phyloP scores from a whole-genome alignment of 2,888 invertebrate genomes.

The Sthenelais limicola region DNA sequence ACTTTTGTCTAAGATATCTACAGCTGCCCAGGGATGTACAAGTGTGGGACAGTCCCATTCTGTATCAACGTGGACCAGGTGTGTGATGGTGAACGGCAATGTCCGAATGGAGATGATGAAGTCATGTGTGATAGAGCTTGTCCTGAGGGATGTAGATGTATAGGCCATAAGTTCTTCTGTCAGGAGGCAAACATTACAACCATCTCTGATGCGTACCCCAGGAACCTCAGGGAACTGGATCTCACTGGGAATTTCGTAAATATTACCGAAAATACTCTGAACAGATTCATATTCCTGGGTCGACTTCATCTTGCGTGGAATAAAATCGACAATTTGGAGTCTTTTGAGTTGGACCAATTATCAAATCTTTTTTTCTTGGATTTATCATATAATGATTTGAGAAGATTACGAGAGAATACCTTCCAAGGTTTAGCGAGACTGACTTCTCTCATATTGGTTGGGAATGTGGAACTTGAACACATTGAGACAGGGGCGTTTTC shows the following conservation, averaged over 20 bases:
- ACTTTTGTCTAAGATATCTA: too few species aligned
- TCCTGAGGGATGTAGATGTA: conserved; percentile 19
- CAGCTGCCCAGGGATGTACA: conserved; percentile 36
- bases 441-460: background rate
- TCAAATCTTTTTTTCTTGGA: conserved; percentile 24
- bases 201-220: background rate
- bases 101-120: conserved; percentile 39
- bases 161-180: conserved; percentile 9
- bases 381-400: conserved; percentile 12
- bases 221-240: conserved; percentile 2
- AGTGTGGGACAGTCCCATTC: background rate
- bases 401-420: background rate
- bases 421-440: conserved; percentile 19
- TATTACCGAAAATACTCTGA: background rate
- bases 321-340: background rate
- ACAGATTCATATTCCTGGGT: conserved; percentile 19
- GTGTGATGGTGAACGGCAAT: conserved; percentile 36
- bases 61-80: conserved; percentile 5
- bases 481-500: conserved; percentile 31
- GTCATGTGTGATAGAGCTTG: conserved; percentile 25
- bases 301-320: conserved; percentile 15
- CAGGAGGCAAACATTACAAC: background rate
- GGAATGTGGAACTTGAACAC: background rate
- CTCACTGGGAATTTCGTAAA: conserved; percentile 19
- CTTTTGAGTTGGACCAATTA: background rate